These are phyloP conservation scores for Chroicocephalus ridibundus DNA, from an alignment of 2,113 vertebrate species.

Conservation along the genomic window DNA sequence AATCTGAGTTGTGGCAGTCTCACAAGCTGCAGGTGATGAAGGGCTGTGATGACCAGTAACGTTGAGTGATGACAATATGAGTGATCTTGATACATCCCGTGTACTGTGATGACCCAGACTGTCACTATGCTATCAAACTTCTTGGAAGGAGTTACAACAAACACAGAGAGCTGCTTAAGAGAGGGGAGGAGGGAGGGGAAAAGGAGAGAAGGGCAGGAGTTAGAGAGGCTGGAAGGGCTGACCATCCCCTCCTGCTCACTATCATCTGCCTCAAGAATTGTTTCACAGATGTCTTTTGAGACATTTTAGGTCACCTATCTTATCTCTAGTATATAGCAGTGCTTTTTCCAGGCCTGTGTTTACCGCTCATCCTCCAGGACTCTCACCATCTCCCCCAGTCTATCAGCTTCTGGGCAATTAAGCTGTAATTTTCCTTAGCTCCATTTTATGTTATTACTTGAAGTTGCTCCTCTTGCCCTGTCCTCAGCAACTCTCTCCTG, in stretches of 20 bases:
- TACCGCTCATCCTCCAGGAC: not conserved
- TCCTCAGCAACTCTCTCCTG: not conserved
- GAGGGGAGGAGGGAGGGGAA: not conserved
- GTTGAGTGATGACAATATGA: accelerated
- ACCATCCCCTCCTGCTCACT: not conserved
- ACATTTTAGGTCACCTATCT: not conserved
- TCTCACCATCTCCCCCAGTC: not conserved
- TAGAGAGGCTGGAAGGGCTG: not conserved
- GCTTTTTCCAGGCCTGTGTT: not conserved
- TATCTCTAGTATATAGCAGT: not conserved
- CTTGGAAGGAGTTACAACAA: not conserved
- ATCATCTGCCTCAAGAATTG: not conserved
- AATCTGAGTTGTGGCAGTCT: not conserved
- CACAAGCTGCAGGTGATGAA: not conserved
- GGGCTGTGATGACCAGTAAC: not conserved
- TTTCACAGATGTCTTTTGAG: not conserved
- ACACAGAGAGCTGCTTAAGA: not conserved
- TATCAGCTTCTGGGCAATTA: not conserved
- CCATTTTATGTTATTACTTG: not conserved
- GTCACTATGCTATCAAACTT: not conserved
- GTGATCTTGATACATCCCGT: not conserved
- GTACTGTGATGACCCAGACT: not conserved
- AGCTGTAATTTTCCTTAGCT: not conserved
- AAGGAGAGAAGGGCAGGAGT: not conserved
- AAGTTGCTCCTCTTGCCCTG: not conserved